Evolutionary conservation across 2,797 vertebrate species (phyloP).

Genomic region (Tympanoctomys barrerae): DNA sequence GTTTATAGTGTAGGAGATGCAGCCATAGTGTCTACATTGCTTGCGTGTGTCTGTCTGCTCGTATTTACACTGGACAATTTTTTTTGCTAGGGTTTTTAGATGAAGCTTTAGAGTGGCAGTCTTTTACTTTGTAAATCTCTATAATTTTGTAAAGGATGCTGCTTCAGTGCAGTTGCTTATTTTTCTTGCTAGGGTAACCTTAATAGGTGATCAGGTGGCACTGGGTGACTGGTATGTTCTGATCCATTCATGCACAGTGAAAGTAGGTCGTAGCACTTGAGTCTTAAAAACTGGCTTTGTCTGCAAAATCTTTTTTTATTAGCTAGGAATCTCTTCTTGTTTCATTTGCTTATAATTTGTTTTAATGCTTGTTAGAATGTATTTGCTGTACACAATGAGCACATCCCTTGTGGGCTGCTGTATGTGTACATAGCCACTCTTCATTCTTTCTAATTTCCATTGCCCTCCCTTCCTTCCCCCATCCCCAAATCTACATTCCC

Average conservation of each 20-base stretch:
- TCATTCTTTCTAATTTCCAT: background rate
- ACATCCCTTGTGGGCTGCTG: background rate
- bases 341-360: background rate
- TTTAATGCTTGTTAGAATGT: background rate
- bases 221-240: background rate
- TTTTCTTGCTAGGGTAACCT: background rate
- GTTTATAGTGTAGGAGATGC: background rate
- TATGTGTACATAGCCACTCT: background rate
- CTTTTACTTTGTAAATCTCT: background rate
- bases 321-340: background rate
- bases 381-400: background rate
- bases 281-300: background rate
- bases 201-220: too few species aligned
- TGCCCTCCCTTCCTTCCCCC: background rate
- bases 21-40: background rate
- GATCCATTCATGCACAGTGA: background rate
- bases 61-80: background rate
- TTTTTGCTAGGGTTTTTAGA: slow-evolving; percentile 28
- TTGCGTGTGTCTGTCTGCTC: background rate
- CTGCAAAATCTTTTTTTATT: background rate
- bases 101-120: background rate
- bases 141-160: background rate
- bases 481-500: background rate
- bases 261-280: background rate
- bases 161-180: background rate